A percentile compares a stretch with the other conserved stretches of the same genome.
phyloP scores from a whole-genome alignment of 2,888 invertebrate species.

The Lutraria lutraria region DNA sequence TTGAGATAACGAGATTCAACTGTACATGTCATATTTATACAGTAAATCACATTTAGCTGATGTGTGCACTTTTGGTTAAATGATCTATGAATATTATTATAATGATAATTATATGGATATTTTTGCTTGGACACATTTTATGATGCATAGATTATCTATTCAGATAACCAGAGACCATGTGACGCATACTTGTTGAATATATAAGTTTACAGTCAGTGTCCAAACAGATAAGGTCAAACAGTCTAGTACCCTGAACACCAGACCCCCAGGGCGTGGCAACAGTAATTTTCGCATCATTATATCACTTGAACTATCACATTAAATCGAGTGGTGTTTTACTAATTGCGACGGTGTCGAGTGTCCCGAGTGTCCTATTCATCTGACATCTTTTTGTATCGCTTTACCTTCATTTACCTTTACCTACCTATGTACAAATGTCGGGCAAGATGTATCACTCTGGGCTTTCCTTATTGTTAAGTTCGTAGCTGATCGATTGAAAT shows the following conservation, averaged over 20 bases:
- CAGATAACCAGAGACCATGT: neutral
- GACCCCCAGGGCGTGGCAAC: neutral
- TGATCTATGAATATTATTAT: conserved; percentile 1
- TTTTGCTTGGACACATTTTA: conserved; percentile 2
- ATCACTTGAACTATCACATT: neutral
- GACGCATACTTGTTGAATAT: neutral
- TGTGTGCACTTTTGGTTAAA: neutral
- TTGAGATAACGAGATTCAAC: too few species aligned
- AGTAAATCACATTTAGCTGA: too few species aligned
- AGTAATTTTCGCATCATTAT: neutral
- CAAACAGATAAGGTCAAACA: neutral
- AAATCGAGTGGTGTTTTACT: neutral
- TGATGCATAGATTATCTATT: neutral
- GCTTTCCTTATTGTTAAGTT: neutral
- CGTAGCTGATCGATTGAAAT: neutral
- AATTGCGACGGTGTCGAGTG: conserved; percentile 10
- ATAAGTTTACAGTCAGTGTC: neutral
- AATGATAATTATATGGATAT: neutral
- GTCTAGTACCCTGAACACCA: neutral
- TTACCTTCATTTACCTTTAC: neutral
- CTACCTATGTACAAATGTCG: neutral
- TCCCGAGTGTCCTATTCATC: neutral
- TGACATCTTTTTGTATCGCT: neutral
- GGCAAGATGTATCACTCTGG: neutral
- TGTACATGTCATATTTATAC: too few species aligned